Evolutionary conservation across 2,113 vertebrate species (phyloP), one percentile per base, ranked within the genome.

Genomic region (Thryonomys swinderianus): DNA sequence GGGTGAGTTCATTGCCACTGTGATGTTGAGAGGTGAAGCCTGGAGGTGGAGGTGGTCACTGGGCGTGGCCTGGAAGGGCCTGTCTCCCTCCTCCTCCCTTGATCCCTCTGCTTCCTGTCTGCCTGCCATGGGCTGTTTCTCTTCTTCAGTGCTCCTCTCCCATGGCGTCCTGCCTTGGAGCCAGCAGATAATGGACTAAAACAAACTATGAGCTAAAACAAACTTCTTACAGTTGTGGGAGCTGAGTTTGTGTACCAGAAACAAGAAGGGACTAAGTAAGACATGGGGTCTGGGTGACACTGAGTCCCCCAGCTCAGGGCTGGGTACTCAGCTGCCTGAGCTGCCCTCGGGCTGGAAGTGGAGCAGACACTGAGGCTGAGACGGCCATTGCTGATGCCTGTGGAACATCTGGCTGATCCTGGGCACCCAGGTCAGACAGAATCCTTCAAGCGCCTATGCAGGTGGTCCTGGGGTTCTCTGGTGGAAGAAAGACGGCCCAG

Each of bases 281-380:
- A n/a, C 34, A n/a, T 32, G n/a, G 64, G 4, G 53, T 30, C 79
- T 83, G 14, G 30, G 40, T 32, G 62, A 51, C 62, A 61, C 25
- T 21, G 40, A 62, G 30, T 25, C 80, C 34, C 64, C 61, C 84
- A 32, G 81, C 48, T 57, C 1, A 37, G 21, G 2, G 14, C 57
- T 42, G 34, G 55, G 27, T 8, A 13, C 21, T 30, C 4, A 2
- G 45, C 5, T 11, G 48, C 32, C 6, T 3, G 5, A 7, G 3
- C 3, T 40, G 16, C 40, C 12, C 55, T n/a, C 7, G 11, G 57
- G 55, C 16, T 1, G 30, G 37, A 4, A 20, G 11, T 18, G 1
- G 32, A 18, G 2, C 2, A 1, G 40, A 27, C 1, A 0, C 83
- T 0, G 4, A 0, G 6, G 11, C 0, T 3, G 21, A 53, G 25